Conservation (phyloP, 2,888 invertebrate species). For the Drosophila rellima region DNA sequence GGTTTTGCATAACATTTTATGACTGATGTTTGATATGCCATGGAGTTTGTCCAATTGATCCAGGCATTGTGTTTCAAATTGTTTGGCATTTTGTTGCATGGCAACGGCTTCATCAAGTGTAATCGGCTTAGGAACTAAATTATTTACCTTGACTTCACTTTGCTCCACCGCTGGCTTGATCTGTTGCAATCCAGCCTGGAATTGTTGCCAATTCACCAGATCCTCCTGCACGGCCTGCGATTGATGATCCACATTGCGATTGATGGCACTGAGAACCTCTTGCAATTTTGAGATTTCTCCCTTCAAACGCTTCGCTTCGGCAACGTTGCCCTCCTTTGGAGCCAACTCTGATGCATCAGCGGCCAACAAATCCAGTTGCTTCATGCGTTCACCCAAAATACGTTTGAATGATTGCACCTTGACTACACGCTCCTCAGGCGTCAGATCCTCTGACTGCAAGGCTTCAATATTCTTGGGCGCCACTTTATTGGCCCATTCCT, state of each 20-base stretch:
- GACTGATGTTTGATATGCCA: conserved; percentile 90
- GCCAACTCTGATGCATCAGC: conserved; percentile 92
- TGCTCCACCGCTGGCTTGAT: conserved; percentile 96
- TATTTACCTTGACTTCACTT: conserved; percentile 92
- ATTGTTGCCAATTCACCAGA: conserved; percentile 93
- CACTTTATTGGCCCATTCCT: conserved; percentile 92
- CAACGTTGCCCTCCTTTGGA: conserved; percentile 88
- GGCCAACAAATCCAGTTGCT: conserved; percentile 90
- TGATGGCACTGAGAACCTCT: conserved; percentile 91
- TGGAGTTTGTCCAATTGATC: conserved; percentile 91
- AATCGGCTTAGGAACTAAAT: conserved; percentile 89
- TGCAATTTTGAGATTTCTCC: conserved; percentile 91
- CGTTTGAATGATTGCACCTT: conserved; percentile 92
- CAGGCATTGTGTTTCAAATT: conserved; percentile 92
- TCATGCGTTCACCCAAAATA: conserved; percentile 91
- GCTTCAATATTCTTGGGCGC: conserved; percentile 91
- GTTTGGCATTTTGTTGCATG: conserved; percentile 90
- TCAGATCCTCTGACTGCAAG: conserved; percentile 91
- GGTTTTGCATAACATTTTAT: conserved; percentile 91
- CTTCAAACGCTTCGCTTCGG: conserved; percentile 91
- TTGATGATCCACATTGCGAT: conserved; percentile 91
- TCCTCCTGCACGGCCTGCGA: conserved; percentile 92
- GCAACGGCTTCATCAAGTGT: conserved; percentile 93
- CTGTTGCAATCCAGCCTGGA: conserved; percentile 92
- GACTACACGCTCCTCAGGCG: conserved; percentile 93